Evolutionary conservation across 2,888 invertebrate genomes (phyloP).

Genomic region (Masnerella sp.): DNA sequence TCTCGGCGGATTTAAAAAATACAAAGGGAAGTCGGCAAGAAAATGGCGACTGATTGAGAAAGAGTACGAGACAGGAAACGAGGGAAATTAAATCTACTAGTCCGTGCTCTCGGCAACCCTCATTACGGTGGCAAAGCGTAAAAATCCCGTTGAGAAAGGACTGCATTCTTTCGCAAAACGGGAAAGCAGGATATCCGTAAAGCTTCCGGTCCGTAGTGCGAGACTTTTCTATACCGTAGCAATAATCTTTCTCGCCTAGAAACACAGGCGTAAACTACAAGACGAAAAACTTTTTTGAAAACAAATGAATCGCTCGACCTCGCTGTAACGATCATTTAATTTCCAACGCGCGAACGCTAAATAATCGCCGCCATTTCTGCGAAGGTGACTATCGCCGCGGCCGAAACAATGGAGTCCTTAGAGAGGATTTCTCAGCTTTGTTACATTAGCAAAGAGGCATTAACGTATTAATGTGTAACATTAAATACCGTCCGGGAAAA

Average conservation of each 20-base stretch:
- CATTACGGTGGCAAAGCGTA: conserved; percentile 68
- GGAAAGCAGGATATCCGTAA: conserved; percentile 66
- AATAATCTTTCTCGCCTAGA: conserved; percentile 49
- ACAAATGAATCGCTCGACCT: too few species aligned
- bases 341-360: too few species aligned
- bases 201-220: conserved; percentile 61
- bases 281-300: too few species aligned
- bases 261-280: conserved; percentile 36
- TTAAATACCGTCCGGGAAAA: conserved; percentile 30
- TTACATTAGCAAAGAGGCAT: conserved; percentile 34
- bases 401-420: conserved; percentile 43
- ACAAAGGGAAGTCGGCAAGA: conserved; percentile 43
- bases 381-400: too few species aligned
- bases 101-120: conserved; percentile 60
- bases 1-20: conserved; percentile 46
- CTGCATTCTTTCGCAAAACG: conserved; percentile 65
- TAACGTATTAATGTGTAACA: conserved; percentile 34
- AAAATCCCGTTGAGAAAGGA: conserved; percentile 64
- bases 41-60: conserved; percentile 58
- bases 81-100: conserved; percentile 59
- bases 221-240: conserved; percentile 26
- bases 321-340: too few species aligned
- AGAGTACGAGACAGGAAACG: conserved; percentile 56
- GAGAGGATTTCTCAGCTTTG: conserved; percentile 32
- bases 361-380: too few species aligned